Evolutionary conservation across 2,113 vertebrate genomes (phyloP), one percentile per base, ranked within the genome.

Genomic region (Clinocottus analis): DNA sequence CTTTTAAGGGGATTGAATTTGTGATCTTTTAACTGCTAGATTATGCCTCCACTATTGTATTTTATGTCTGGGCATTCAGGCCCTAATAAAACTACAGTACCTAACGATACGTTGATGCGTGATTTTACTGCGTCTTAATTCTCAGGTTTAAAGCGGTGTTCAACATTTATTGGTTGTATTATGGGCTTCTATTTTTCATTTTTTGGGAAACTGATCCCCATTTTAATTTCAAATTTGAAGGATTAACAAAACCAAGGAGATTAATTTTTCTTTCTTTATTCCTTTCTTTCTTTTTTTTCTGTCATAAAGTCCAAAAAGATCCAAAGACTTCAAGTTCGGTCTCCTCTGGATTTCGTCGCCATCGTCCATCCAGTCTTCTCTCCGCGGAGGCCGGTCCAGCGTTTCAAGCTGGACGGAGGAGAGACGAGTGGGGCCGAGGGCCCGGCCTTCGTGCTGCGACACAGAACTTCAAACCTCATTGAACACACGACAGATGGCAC

Each of bases 321-420:
- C 55, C 27, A 51, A 27, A 58, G 45, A 16, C 55, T 65, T 51
- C 65, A 66, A 23, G 43, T 33, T 7, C 31, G 19, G 43, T 49
- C 43, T 33, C 27, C n/a, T 14, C 31, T 13, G 45, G 68, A 47
- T 43, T 74, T 55, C 1, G 7, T 59, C n/a, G 11, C 5, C 77
- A 27, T 11, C 53, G 21, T 47, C 81, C 37, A 9, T 33, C 17
- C 0, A 72, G 17, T 60, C 55, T 43, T 72, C 60, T 71, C 21
- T 45, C 51, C 0, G 19, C 7, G 70, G 72, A 53, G 75, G 75
- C 19, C 49, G 41, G 80, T 89, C 90, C 80, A 81, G 87, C 74
- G 5, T 81, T 49, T 56, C 94, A 95, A 94, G 84, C 95, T 95
- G 94, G 95, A 95, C 91, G 83, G 84, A 85, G 93, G 90, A 68